Base-by-base conservation (phyloP, 2,797 vertebrate species). In the Chrosomus eos region DNA sequence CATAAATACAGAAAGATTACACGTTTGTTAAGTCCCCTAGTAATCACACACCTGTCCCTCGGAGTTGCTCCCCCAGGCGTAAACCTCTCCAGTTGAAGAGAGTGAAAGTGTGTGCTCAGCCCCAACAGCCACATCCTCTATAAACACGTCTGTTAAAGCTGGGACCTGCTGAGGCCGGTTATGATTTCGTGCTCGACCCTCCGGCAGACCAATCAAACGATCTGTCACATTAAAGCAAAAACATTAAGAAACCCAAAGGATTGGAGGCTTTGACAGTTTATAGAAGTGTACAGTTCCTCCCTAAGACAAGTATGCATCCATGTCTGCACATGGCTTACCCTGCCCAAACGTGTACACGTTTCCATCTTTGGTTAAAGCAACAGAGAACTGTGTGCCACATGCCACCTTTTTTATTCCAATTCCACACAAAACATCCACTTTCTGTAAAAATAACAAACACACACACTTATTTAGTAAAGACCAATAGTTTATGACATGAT, bases 281-380 rank as follows among this genome's bases (percentile, higher is more conserved):
- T 3, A 62, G 43, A 48, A 45, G 28, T 51, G 31, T 31, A 28
- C 28, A 33, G 18, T 18, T 60, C 43, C 18, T 28, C 21, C n/a
- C 7, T 36, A 19, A 78, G 33, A 33, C 1, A 36, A 43, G 23
- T 45, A 60, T 31, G 55, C 62, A 23, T 74, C 28, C 7, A 71
- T 66, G n/a, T 31, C 16, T 2, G 23, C 10, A 1, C 13, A 16
- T n/a, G 51, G 11, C 38, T 13, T 92, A 96, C 95, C 95, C 94
- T 96, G 95, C 80, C 95, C 95, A 93, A 96, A 96, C 5, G 95
- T 95, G 93, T 95, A 96, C 84, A 96, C 93, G 40, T 92, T 94
- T 88, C 95, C 95, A 88, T 96, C 95, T 82, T 90, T 92, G 80
- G 92, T 93, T 87, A 96, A 84, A 18, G 90, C 95, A 81, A 95